Base-by-base conservation (phyloP, 2,888 invertebrate species). In the Gnatocerus cornutus region DNA sequence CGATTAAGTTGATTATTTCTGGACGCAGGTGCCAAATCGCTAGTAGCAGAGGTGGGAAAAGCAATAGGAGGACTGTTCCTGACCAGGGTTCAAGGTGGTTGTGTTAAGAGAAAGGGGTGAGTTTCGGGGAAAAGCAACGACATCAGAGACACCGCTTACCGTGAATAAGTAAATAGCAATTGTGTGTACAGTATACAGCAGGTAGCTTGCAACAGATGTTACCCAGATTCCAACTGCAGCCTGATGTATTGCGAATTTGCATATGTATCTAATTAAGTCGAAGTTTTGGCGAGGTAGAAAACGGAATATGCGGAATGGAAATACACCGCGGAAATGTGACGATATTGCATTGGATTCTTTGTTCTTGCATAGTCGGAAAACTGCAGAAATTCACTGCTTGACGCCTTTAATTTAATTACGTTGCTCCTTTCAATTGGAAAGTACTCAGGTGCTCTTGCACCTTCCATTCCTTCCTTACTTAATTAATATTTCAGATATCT, bases 131-230 rank as follows among this genome's bases (percentile, higher is more conserved):
- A 27, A 53, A 37, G 29, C 37, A 33, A 33, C 45, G 48, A 61
- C 45, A 43, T 43, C 55, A 55, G 52, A 53, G 55, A 63, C 62
- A 63, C 29, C 39, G 30, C 61, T 56, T 56, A 59, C 48, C 14
- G 50, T 33, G 59, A 67, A 59, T 59, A 41, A 58, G 59, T 67
- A 67, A 67, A 59, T 37, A 65, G 56, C 46, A 65, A 65, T 59
- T 59, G 52, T 59, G 41, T 67, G 37, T 27, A 29, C 7, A 50
- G 16, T 50, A 27, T 29, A 50, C 27, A 52, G 53, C 52, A 67
- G 67, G 61, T 52, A 53, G 33, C 45, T 50, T 53, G 66, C 66
- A 66, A 66, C 66, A 66, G 66, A 66, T 66, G 66, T 48, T 48
- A 48, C 37, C 58, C 48, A 58, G 43, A 53, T 37, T 33, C 65